Base-by-base conservation (phyloP, 2,797 vertebrate genomes). In the Morus bassanus region DNA sequence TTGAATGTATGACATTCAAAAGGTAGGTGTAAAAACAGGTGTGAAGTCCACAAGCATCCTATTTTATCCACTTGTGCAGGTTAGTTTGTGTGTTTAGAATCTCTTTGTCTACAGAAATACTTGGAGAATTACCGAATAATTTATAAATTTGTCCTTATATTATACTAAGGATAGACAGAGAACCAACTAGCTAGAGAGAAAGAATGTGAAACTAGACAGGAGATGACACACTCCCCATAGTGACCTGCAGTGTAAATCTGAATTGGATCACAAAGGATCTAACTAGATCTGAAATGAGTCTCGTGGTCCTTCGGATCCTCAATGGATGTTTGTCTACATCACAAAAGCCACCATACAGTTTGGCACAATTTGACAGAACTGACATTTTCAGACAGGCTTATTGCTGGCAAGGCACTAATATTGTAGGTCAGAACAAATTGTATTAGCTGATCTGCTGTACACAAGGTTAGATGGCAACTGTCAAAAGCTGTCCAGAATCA, bases 311-410 rank as follows among this genome's bases (percentile, higher is more conserved):
- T 60, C 56, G 18, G 61, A 16, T 23, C 74, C n/a, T 48, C 23
- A 18, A 46, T 46, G 51, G 91, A 86, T 51, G 28, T 95, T 97
- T 89, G 90, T 84, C 91, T 78, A 23, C 56, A 33, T 82, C 95
- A 96, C 94, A 88, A 80, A 95, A 93, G 72, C 80, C 74, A 77
- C 30, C 5, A 1, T 54, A 76, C n/a, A 82, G 70, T 93, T 94
- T 63, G 69, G 43, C 83, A 90, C 85, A 61, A 60, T 96, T 94
- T 93, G 78, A 89, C 74, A 95, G 80, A 65, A 77, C 27, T 74
- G 88, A 82, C 60, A 43, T 95, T 73, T 91, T 92, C 65, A 65
- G 87, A 86, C 79, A 65, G 70, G 56, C 18, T 91, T 56, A 17
- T 30, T 75, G 51, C 56, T 91, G 39, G 39, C 70, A 37, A 45